Evolutionary conservation across 2,797 vertebrate species (phyloP), one percentile per base, ranked within the genome.

Genomic region (Sebastes cheni): DNA sequence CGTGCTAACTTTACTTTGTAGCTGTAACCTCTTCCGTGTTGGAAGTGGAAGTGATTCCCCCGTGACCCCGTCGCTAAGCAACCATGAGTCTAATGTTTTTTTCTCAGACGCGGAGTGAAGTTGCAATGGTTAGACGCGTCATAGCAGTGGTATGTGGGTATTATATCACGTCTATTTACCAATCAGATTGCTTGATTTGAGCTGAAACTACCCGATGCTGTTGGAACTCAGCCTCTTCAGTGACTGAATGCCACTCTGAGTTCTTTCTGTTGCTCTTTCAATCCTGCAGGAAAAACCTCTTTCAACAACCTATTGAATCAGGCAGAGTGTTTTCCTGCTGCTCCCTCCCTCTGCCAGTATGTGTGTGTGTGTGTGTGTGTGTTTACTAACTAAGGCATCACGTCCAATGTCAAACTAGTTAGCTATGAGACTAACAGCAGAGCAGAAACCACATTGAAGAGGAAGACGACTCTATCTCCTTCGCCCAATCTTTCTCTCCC

Each of bases 341-440:
- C 50, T 77, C 6, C 8, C 10, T 18, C 36, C 58, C 32, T 65
- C 61, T 54, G 54, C 46, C 32, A 22, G 12, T 36, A 12, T 68
- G 34, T 70, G 22, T 55, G 27, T 23, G n/a, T 70, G 22, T 55
- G 27, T 23, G n/a, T 23, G 22, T 65, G 14, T 62, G 29, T 67
- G 56, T 85, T 72, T 61, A 71, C 46, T 54, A 22, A 69, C 56
- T 22, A 75, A 72, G 64, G 29, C 66, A 23, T 84, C 62, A 36
- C 11, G 14, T 68, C 27, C 56, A 29, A 39, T 20, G 34, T 70
- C 64, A 62, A 58, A 72, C 56, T 67, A 67, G 71, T 68, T 66
- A 56, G 16, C 71, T 60, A 14, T 16, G 72, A 82, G 25, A 75
- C 6, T 42, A 69, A 58, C 8, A 11, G 29, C 4, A 5, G 12